A percentile compares a stretch with the other conserved stretches of the same genome.
These are phyloP conservation scores for Cossypha caffra DNA, from an alignment of 2,797 vertebrate species.

Conservation along the genomic window DNA sequence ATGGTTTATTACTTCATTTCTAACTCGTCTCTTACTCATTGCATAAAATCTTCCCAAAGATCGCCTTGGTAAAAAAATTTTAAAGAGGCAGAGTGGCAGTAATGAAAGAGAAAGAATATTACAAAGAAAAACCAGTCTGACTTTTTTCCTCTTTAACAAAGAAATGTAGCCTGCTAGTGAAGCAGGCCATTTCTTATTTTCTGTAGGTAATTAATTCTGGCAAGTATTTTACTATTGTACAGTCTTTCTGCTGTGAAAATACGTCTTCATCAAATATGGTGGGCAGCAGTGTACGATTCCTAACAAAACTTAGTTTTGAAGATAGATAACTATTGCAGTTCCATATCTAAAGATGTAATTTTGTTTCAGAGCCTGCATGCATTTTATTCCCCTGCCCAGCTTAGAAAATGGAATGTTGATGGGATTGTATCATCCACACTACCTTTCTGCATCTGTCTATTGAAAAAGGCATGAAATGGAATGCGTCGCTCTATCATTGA, in stretches of 20 bases:
- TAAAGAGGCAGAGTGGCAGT: not conserved
- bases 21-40: not conserved
- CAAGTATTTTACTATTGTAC: not conserved
- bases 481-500: constrained; percentile 47
- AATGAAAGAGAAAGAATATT: not conserved
- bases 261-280: not conserved
- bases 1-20: not conserved
- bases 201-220: constrained; percentile 7
- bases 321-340: not conserved
- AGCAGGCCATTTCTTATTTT: not conserved
- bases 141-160: not conserved
- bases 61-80: not conserved
- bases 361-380: not conserved
- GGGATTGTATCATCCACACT: constrained; percentile 47
- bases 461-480: constrained; percentile 71
- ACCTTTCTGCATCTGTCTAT: constrained; percentile 60
- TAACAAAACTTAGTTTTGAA: not conserved
- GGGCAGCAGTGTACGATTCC: not conserved
- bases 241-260: constrained; percentile 13
- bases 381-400: constrained; percentile 1
- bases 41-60: not conserved
- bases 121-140: not conserved
- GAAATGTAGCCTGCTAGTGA: not conserved
- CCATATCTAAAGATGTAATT: constrained; percentile 25
- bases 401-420: constrained; percentile 65